Percentiles rank a stretch among this genome's conserved stretches.
Conservation (phyloP, 2,888 invertebrate genomes). For the Cosmorhoe ocellata region DNA sequence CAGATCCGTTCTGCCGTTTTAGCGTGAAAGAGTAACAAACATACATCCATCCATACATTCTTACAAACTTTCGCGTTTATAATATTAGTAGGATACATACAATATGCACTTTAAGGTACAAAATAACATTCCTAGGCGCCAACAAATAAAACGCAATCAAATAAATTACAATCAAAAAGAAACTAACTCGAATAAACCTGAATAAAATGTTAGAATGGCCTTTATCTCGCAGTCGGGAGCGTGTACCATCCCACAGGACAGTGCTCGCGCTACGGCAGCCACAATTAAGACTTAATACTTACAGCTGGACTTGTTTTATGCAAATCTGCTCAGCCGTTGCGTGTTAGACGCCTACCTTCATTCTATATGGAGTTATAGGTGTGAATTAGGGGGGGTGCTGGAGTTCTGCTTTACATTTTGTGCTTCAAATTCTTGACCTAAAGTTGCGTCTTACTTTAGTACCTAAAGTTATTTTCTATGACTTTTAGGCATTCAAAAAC, state of each 20-base stretch:
- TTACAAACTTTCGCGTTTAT: too few species aligned
- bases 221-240: slow-evolving; percentile 63
- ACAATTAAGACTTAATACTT: slow-evolving; percentile 81
- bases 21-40: too few species aligned
- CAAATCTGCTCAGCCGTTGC: slow-evolving; percentile 71
- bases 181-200: slow-evolving; percentile 27
- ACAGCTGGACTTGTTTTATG: slow-evolving; percentile 78
- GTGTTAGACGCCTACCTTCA: slow-evolving; percentile 76
- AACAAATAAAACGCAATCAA: slow-evolving; percentile 23
- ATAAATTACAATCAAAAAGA: slow-evolving; percentile 24
- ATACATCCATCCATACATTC: too few species aligned
- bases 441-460: too few species aligned
- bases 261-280: slow-evolving; percentile 56
- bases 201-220: slow-evolving; percentile 67
- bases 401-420: too few species aligned
- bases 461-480: too few species aligned
- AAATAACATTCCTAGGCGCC: slow-evolving; percentile 6
- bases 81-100: too few species aligned
- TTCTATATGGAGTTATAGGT: slow-evolving; percentile 45
- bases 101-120: neutral
- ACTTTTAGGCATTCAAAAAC: too few species aligned
- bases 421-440: too few species aligned
- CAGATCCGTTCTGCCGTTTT: too few species aligned
- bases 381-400: slow-evolving; percentile 9
- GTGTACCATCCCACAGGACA: slow-evolving; percentile 66